Evolutionary conservation across 2,113 vertebrate species (phyloP), one percentile per base, ranked within the genome.

Genomic region (Agapornis roseicollis): DNA sequence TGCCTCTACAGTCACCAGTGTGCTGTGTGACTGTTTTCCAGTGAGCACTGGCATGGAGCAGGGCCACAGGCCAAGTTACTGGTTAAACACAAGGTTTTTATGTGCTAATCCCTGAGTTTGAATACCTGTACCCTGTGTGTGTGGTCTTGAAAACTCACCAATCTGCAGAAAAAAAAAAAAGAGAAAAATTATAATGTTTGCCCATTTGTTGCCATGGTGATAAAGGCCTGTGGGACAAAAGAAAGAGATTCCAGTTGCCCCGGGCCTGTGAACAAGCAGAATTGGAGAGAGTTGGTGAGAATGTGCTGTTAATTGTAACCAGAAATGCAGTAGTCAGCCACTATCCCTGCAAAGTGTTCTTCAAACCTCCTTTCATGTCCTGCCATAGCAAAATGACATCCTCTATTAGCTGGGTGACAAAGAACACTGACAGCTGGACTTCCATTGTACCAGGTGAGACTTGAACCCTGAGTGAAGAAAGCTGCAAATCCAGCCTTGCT

Each of bases 231-330:
- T 93, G 66, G 93, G 90, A 95, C 94, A 96, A 93, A 96, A 93
- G 81, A 73, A 64, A 93, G 83, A 89, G 69, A 89, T 66, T 95
- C 88, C 2, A 1, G 56, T 96, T 96, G 84, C 94, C 94, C 77
- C 41, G 4, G 96, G 94, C 93, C 68, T 92, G 85, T 88, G 94
- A 97, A 93, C 77, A 68, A 94, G 86, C 41, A 81, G 77, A 89
- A 89, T 72, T 19, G 4, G 76, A 81, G 64, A 70, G 44, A 84
- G 90, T 16, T 73, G 92, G 83, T 95, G 90, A 95, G 93, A 94
- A 91, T 82, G 94, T 79, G 88, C 88, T 96, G 96, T 46, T 96
- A 90, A 88, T 86, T 81, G 95, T 85, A 96, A 87, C 93, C 77
- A 96, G 88, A 96, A 95, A 74, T 2, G 13, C 61, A 58, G 77